A percentile compares a stretch with the other conserved stretches of the same genome.
Conservation (phyloP, 1,140 invertebrate genomes). For the Lerema accius region DNA sequence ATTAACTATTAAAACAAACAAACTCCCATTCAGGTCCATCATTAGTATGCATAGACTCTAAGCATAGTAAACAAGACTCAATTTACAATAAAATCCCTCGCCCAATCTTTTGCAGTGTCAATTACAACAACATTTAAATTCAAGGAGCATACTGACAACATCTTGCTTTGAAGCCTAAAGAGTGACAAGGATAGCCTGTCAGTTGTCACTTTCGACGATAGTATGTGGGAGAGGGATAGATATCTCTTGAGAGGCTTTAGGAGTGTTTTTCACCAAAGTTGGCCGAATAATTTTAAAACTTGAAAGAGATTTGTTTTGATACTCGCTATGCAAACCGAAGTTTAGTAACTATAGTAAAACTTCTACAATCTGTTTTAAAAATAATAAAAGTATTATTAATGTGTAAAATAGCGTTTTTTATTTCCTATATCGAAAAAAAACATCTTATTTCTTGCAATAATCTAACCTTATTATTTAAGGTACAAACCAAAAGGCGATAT, state of each 20-base stretch:
- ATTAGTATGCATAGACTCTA: slow-evolving; percentile 7
- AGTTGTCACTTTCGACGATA: not conserved
- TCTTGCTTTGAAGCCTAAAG: not conserved
- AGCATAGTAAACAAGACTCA: slow-evolving; percentile 1
- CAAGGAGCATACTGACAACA: not conserved
- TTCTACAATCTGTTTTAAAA: no score
- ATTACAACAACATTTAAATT: not conserved
- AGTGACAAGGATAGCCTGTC: not conserved
- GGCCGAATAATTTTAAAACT: no score
- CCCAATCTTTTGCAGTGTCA: not conserved
- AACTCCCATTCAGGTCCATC: not conserved
- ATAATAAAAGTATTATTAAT: no score
- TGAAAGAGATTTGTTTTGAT: no score
- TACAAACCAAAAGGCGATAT: no score
- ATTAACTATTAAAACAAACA: not conserved
- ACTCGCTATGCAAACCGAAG: no score
- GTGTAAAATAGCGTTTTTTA: no score
- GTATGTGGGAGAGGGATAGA: not conserved
- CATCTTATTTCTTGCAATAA: no score
- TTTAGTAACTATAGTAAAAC: no score
- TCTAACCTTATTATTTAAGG: no score
- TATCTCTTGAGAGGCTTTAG: not conserved
- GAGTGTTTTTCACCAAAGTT: no score
- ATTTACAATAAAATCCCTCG: slow-evolving; percentile 1
- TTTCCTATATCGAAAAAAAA: no score